Conservation (phyloP, 2,888 invertebrate genomes). For the Polydrusus tereticollis region DNA sequence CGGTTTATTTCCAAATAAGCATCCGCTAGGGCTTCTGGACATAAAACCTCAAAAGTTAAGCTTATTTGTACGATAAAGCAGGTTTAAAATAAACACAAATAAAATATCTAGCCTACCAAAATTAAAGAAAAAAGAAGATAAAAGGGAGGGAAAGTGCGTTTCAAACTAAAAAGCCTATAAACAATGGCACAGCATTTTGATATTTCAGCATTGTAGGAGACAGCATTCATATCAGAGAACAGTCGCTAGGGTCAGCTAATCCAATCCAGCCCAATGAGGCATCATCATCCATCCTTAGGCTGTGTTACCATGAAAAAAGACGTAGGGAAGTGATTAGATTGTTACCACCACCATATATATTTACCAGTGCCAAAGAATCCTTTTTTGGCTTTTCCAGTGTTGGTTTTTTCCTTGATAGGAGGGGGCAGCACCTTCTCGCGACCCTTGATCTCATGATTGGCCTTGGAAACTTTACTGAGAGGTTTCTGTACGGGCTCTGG, state of each 20-base stretch:
- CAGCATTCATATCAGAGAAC: constrained; percentile 15
- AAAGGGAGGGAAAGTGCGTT: constrained; percentile 5
- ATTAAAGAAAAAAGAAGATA: background rate
- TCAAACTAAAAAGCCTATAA: constrained; percentile 15
- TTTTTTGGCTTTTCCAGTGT: constrained; percentile 71
- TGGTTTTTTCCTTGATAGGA: constrained; percentile 67
- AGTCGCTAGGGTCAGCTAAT: constrained; percentile 25
- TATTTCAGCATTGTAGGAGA: background rate
- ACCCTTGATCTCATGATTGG: constrained; percentile 46
- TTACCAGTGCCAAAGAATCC: constrained; percentile 89
- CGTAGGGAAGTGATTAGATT: constrained; percentile 58
- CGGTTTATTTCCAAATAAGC: background rate
- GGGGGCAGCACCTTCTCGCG: constrained; percentile 57
- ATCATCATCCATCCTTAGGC: constrained; percentile 57
- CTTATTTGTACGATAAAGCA: background rate
- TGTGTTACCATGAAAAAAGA: constrained; percentile 61
- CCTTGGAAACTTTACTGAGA: constrained; percentile 49
- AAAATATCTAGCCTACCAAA: background rate
- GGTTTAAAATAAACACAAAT: background rate
- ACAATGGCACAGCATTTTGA: constrained; percentile 22
- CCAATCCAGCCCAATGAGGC: background rate
- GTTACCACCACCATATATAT: constrained; percentile 84
- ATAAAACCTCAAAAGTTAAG: background rate
- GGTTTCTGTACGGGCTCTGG: constrained; percentile 33
- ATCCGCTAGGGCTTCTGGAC: background rate